Evolutionary conservation across 2,888 invertebrate genomes (phyloP), one percentile per base, ranked within the genome.

Genomic region (Drosophila leonis): DNA sequence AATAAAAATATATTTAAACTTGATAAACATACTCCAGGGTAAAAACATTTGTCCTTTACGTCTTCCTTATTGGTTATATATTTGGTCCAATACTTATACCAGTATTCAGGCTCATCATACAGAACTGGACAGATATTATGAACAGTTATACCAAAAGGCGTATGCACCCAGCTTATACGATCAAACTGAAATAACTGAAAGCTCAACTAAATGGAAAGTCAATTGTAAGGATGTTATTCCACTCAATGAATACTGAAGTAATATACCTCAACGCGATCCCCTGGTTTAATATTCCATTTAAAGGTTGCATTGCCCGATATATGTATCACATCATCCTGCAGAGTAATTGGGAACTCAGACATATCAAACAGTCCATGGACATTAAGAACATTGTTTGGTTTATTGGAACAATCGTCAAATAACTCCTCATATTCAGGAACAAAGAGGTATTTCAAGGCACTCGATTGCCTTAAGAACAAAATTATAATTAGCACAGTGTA

Each of bases 71-170:
- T 78, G 10, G 5, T 59, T 10, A 78, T 3, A n/a, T 70, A 1
- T 8, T 24, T 3, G 0, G 54, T 55, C 70, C 74, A 78, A 13
- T 8, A 12, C 0, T 27, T 27, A 27, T 78, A 77, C 78, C 74
- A 66, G 12, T 46, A 52, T 18, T 64, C 57, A 0, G 46, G 13
- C 12, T 27, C 7, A 1, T 78, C 54, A 39, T 41, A 74, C n/a
- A 78, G 7, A 4, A 15, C 0, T 0, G 1, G 1, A 20, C 77
- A 77, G 0, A 18, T 0, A 24, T 65, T 29, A 1, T 0, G 0
- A 1, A 37, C 0, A 3, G 9, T 5, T 0, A 74, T 7, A 0
- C 8, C 42, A 1, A 51, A 31, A 1, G 59, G 4, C 1, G 77
- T 66, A 33, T 51, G 56, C 7, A 18, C 6, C 77, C 77, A 77